Percentiles rank a stretch among this genome's conserved stretches.
These are phyloP conservation scores for Podiceps cristatus DNA, from an alignment of 2,113 vertebrate genomes.

Conservation along the genomic window DNA sequence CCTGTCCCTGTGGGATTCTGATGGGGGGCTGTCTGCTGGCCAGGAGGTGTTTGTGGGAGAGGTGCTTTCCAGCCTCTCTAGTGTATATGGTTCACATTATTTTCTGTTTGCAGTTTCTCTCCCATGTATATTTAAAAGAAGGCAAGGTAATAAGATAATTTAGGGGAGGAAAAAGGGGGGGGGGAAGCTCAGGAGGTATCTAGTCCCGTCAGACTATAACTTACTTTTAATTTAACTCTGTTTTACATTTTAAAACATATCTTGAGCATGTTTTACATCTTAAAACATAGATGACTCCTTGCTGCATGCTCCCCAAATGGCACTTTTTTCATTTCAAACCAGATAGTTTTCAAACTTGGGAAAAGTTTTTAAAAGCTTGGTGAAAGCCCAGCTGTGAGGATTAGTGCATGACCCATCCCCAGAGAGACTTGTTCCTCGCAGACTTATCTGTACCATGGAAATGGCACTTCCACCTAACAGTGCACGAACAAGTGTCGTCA, in stretches of 20 bases:
- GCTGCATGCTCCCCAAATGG: fast-evolving
- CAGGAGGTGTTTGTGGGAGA: not conserved
- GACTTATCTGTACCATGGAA: not conserved
- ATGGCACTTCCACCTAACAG: not conserved
- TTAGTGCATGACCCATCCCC: not conserved
- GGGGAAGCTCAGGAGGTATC: not conserved
- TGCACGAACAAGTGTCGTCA: fast-evolving
- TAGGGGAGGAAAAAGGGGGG: not conserved
- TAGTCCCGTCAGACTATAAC: not conserved
- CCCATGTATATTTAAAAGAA: not conserved
- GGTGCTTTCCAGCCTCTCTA: not conserved
- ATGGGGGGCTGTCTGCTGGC: not conserved
- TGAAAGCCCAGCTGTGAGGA: not conserved
- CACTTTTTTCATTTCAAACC: not conserved
- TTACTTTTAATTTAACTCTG: not conserved
- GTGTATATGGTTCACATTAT: not conserved
- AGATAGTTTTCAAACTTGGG: not conserved
- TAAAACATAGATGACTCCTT: not conserved
- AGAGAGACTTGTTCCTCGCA: not conserved
- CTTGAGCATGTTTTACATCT: not conserved
- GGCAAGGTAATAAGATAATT: not conserved
- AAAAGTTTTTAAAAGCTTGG: not conserved
- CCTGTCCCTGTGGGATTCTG: not conserved
- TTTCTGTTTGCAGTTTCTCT: not conserved
- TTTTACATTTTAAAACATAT: not conserved